Base-by-base conservation (phyloP, 37 sponge, comb jelly and placozoan species). In the Axinella damicornis region DNA sequence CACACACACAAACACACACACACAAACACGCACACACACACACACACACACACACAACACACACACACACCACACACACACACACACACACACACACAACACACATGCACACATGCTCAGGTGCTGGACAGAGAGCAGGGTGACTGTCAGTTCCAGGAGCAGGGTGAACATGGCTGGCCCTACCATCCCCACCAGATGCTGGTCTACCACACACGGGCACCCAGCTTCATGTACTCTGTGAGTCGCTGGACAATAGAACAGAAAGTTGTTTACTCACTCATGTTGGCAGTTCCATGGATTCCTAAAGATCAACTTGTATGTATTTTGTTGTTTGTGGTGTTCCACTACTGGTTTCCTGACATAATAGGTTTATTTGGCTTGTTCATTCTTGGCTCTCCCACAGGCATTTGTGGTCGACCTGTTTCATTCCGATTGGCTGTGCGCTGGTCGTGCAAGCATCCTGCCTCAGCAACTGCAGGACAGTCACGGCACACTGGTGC, bases 361-460 rank as follows among this genome's bases (percentile, higher is more conserved):
- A n/a, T n/a, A n/a, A n/a, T n/a, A n/a, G n/a, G n/a, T n/a, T n/a
- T n/a, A n/a, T n/a, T n/a, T n/a, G n/a, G n/a, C n/a, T n/a, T n/a
- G n/a, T n/a, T n/a, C 30, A 32, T 18, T 32, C 20, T 35, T 32
- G 34, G 2, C 35, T 13, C 69, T 4, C 34, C 35, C n/a, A 6
- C 69, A 19, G 35, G 19, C 46, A 4, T 46, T 46, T 9, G 46
- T 25, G 27, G 62, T 61, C 5, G 62, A 61, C 62, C n/a, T 61
- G 25, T 61, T 27, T 14, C 4, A 25, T 11, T 61, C 11, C 12
- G 62, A 61, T 5, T 5, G 27, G 11, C 25, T 22, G 27, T 27
- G 30, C 1, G 76, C 56, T 14, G 76, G 76, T 18, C 21, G 76
- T 20, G 28, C 76, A 2, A 75, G 76, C 20, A 55, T 75, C 76